A percentile compares a stretch with the other conserved stretches of the same genome.
These are phyloP conservation scores for Leucoraja ocellata DNA, from an alignment of 2,797 vertebrate species.

Conservation along the genomic window DNA sequence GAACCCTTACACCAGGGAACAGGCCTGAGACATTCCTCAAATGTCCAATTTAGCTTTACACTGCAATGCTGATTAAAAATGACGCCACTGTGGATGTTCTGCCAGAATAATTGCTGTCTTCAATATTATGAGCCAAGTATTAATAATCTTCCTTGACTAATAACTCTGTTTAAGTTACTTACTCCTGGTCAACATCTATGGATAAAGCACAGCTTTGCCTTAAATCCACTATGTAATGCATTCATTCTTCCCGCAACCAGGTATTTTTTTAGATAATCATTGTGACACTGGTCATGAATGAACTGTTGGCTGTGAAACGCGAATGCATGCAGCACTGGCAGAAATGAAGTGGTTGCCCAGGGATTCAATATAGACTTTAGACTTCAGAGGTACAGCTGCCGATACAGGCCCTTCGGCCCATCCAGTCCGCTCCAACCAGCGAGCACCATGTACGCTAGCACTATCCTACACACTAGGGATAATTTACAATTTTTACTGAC, in stretches of 20 bases:
- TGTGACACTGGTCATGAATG: neutral
- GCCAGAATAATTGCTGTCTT: neutral
- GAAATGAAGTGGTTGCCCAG: neutral
- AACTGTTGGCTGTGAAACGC: neutral
- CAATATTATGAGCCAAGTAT: neutral
- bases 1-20: too few species aligned
- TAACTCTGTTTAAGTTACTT: neutral
- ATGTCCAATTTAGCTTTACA: neutral
- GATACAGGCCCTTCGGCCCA: too few species aligned
- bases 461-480: too few species aligned
- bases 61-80: neutral
- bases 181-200: neutral
- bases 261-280: neutral
- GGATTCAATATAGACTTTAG: neutral
- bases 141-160: neutral
- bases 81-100: neutral
- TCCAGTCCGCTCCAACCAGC: too few species aligned
- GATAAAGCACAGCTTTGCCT: neutral
- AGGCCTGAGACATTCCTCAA: neutral
- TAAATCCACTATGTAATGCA: neutral
- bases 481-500: too few species aligned
- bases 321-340: neutral
- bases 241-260: neutral
- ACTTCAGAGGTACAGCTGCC: too few species aligned
- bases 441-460: too few species aligned